These are phyloP conservation scores for Siniperca knerii DNA, from an alignment of 2,113 vertebrate genomes.

Conservation along the genomic window DNA sequence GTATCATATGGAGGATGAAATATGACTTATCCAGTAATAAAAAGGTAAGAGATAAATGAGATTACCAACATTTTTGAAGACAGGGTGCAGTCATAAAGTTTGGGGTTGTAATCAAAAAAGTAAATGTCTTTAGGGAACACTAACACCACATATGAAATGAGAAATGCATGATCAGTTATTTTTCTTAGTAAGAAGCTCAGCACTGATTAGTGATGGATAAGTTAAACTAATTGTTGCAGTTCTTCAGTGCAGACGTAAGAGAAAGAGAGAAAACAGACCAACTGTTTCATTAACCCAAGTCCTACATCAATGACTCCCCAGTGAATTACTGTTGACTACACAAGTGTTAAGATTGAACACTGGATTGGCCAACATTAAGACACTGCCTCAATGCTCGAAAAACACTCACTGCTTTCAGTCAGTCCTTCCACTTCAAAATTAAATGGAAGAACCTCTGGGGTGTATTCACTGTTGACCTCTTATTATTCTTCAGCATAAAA, in stretches of 20 bases:
- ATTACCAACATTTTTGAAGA: too few relatives aligned
- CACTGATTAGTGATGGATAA: too few relatives aligned
- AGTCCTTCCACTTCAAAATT: background rate
- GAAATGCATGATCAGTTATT: too few relatives aligned
- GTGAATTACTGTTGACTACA: constrained; percentile 14
- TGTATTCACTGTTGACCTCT: background rate
- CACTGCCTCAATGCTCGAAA: background rate
- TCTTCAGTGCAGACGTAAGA: background rate
- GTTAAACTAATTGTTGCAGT: background rate
- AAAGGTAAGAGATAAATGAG: background rate
- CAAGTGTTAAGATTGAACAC: background rate
- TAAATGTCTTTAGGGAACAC: too few relatives aligned
- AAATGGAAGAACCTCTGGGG: background rate
- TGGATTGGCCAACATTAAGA: background rate
- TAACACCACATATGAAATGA: background rate
- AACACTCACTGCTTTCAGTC: background rate
- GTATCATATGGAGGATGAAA: too few relatives aligned
- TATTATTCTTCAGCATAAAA: background rate
- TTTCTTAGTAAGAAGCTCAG: too few relatives aligned
- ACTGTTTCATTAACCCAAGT: constrained; percentile 16
- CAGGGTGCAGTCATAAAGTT: too few relatives aligned
- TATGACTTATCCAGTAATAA: too few relatives aligned
- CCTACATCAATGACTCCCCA: background rate
- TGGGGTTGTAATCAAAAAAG: too few relatives aligned
- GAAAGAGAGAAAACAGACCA: background rate